Evolutionary conservation across 2,113 vertebrate genomes (phyloP).

Genomic region (Tympanuchus pallidicinctus): DNA sequence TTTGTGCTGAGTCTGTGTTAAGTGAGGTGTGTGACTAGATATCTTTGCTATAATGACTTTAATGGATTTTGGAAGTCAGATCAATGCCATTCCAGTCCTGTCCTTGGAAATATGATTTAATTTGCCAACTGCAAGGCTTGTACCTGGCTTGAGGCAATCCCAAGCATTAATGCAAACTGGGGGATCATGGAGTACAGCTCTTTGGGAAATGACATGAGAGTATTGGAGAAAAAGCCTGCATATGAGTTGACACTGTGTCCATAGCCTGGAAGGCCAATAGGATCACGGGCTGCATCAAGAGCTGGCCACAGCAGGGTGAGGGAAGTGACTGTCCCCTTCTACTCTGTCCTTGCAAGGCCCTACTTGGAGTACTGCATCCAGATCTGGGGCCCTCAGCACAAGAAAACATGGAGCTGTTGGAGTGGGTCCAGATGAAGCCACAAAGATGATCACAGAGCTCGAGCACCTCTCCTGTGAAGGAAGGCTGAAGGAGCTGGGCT

Average conservation of each 20-base stretch:
- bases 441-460: neutral
- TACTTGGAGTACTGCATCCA: neutral
- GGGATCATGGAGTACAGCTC: too few species aligned
- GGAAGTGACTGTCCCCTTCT: too few species aligned
- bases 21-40: fast-evolving
- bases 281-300: too few species aligned
- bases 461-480: neutral
- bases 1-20: neutral
- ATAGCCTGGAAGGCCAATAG: too few species aligned
- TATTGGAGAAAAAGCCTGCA: neutral
- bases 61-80: neutral
- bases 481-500: neutral
- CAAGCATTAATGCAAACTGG: too few species aligned
- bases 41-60: neutral
- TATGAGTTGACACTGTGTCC: neutral
- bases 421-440: neutral
- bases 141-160: too few species aligned
- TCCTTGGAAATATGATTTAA: neutral
- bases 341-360: too few species aligned
- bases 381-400: neutral
- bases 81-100: neutral
- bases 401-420: neutral
- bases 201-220: neutral
- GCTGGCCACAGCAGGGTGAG: too few species aligned
- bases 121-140: neutral